Evolutionary conservation across 2,797 vertebrate genomes (phyloP).

Genomic region (Merluccius polli): DNA sequence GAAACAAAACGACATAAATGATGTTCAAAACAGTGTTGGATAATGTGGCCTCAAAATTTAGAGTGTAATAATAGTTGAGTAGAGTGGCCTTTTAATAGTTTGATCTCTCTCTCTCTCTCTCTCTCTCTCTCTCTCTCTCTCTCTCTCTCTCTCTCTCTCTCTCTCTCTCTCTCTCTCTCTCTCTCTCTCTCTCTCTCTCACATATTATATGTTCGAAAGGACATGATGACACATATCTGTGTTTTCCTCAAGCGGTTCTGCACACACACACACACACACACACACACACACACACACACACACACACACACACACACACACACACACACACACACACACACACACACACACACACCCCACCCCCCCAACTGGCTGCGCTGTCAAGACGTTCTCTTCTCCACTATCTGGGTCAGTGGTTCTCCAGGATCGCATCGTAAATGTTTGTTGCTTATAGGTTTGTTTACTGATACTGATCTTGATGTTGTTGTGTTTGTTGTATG

Average conservation of each 20-base stretch:
- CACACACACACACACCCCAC: neutral
- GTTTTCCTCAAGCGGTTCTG: neutral
- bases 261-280: neutral
- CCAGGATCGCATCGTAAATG: neutral
- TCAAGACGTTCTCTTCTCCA: neutral
- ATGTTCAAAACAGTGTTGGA: neutral
- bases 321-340: constrained; percentile 4
- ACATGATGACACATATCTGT: constrained; percentile 1
- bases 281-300: neutral
- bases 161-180: too few relatives aligned
- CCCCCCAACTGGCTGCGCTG: neutral
- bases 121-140: too few relatives aligned
- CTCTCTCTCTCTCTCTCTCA: too few relatives aligned
- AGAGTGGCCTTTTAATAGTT: too few relatives aligned
- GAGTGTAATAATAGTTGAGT: too few relatives aligned
- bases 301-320: constrained; percentile 1
- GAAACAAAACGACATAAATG: neutral
- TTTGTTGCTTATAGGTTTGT: neutral
- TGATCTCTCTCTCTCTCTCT: too few relatives aligned
- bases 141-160: too few relatives aligned
- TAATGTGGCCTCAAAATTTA: neutral
- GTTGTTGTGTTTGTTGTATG: neutral
- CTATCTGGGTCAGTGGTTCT: neutral
- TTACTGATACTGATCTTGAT: neutral
- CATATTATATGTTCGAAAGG: neutral